phyloP scores from a whole-genome alignment of 2,888 invertebrate genomes.

The Lymantria dispar region DNA sequence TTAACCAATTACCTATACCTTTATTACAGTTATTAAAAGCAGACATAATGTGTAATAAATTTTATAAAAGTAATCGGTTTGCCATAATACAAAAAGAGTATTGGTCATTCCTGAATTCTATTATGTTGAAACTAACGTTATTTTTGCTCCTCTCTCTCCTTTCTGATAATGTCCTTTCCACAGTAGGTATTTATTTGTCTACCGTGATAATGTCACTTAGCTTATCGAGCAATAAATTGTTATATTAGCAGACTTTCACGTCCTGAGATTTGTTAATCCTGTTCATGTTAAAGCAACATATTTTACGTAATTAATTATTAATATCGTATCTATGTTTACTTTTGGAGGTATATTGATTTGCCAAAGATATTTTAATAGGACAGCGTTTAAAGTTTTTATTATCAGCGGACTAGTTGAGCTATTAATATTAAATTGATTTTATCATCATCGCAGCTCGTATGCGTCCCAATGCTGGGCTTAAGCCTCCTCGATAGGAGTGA shows the following conservation, averaged over 20 bases:
- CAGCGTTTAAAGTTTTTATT: neutral
- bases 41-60: too few relatives aligned
- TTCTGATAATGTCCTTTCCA: too few relatives aligned
- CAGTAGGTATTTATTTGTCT: too few relatives aligned
- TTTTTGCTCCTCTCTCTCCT: too few relatives aligned
- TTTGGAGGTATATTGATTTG: constrained; percentile 4
- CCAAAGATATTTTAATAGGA: constrained; percentile 1
- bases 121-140: too few relatives aligned
- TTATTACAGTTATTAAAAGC: neutral
- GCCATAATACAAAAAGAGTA: neutral
- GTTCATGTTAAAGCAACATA: neutral
- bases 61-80: too few relatives aligned
- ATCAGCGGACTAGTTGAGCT: neutral
- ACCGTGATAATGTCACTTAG: too few relatives aligned
- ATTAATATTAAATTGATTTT: too few relatives aligned
- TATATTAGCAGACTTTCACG: neutral
- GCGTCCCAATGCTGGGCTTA: too few relatives aligned
- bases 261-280: neutral
- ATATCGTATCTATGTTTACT: constrained; percentile 1
- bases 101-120: too few relatives aligned
- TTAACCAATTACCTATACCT: neutral
- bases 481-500: too few relatives aligned
- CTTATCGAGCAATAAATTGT: neutral
- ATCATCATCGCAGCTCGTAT: too few relatives aligned
- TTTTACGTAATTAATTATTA: neutral